Conservation (phyloP, 1,140 invertebrate species). For the Sycophaga agraensis region DNA sequence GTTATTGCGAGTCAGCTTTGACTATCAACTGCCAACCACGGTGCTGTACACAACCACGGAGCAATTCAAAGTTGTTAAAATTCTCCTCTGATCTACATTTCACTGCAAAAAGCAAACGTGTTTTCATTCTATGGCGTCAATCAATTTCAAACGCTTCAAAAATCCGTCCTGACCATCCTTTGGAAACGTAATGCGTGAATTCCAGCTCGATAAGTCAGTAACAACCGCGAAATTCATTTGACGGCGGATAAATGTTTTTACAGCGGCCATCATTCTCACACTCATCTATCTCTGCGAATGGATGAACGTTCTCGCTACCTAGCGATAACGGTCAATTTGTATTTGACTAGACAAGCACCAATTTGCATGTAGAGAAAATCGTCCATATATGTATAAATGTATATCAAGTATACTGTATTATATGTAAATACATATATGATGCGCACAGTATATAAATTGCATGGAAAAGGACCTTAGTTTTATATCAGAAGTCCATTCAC, state of each 20-base stretch:
- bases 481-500: not conserved
- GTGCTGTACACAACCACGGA: too few relatives aligned
- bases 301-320: slow-evolving; percentile 2
- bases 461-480: slow-evolving; percentile 33
- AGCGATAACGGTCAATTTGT: slow-evolving; percentile 8
- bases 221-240: too few relatives aligned
- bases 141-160: too few relatives aligned
- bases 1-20: too few relatives aligned
- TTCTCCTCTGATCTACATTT: too few relatives aligned
- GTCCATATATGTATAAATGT: slow-evolving; percentile 10
- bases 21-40: too few relatives aligned
- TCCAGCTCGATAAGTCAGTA: too few relatives aligned
- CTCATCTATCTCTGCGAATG: slow-evolving; percentile 7
- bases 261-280: not conserved
- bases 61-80: too few relatives aligned
- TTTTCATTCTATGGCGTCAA: too few relatives aligned
- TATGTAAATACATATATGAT: slow-evolving; percentile 16
- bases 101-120: too few relatives aligned
- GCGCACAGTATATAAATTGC: slow-evolving; percentile 32
- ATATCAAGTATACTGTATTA: not conserved
- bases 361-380: slow-evolving; percentile 24
- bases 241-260: slow-evolving; percentile 7
- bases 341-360: slow-evolving; percentile 25
- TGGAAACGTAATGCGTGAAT: too few relatives aligned
- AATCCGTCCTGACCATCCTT: too few relatives aligned